A percentile compares a stretch with the other conserved stretches of the same genome.
These are phyloP conservation scores for Diorhabda sublineata DNA, from an alignment of 1,140 invertebrate genomes.

Conservation along the genomic window DNA sequence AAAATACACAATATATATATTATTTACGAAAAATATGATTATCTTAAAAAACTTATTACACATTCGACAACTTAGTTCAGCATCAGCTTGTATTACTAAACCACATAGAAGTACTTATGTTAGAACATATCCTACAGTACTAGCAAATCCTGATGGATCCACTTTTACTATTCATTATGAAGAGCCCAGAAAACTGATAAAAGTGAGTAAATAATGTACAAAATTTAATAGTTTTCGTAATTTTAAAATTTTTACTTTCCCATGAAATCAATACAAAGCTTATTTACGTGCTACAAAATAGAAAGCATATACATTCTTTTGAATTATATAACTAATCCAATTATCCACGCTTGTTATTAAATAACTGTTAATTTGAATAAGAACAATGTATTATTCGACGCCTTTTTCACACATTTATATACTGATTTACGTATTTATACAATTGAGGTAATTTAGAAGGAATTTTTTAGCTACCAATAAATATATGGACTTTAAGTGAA, in stretches of 20 bases:
- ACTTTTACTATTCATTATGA: constrained; percentile 75
- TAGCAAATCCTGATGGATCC: constrained; percentile 81
- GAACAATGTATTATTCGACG: neutral
- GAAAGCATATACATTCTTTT: neutral
- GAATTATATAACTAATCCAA: neutral
- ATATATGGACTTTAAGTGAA: constrained; percentile 65
- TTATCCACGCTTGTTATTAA: neutral
- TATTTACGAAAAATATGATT: too few relatives aligned
- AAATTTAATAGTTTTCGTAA: neutral
- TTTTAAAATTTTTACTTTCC: too few relatives aligned
- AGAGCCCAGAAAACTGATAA: constrained; percentile 80
- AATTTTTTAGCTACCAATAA: constrained; percentile 66
- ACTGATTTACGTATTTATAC: constrained; percentile 1
- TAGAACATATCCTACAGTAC: constrained; percentile 50
- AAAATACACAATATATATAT: too few relatives aligned
- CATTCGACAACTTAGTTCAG: constrained; percentile 38
- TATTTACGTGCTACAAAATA: too few relatives aligned
- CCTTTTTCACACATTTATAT: neutral
- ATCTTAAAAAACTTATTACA: constrained; percentile 20
- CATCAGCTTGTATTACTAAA: constrained; percentile 43
- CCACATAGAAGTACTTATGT: constrained; percentile 41
- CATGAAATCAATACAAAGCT: too few relatives aligned
- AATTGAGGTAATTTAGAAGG: neutral
- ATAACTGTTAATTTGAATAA: neutral
- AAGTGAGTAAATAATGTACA: constrained; percentile 50